Evolutionary conservation across 2,113 vertebrate genomes (phyloP).

Genomic region (Apaloderma vittatum): DNA sequence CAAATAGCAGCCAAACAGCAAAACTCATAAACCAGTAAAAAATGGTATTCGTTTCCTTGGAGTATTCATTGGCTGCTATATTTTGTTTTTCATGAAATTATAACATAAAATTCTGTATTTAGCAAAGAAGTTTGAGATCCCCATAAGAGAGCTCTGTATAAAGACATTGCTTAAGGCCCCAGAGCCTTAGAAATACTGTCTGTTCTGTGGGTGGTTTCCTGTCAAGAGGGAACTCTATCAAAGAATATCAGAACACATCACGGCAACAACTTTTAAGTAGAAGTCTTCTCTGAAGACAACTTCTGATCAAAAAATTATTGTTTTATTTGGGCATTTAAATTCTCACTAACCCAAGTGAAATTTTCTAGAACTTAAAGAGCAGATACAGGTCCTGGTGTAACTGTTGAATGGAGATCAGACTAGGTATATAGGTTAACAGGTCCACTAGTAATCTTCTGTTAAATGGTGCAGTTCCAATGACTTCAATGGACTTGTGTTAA

Average conservation of each 20-base stretch:
- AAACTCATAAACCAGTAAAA: not conserved
- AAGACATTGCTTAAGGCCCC: not conserved
- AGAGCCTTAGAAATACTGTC: not conserved
- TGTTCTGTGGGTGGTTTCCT: not conserved
- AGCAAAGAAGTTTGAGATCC: not conserved
- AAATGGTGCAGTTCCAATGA: not conserved
- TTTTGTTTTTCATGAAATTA: not conserved
- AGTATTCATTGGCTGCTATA: not conserved
- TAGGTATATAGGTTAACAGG: not conserved
- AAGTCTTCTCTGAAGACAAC: not conserved
- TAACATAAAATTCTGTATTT: not conserved
- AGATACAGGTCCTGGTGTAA: not conserved
- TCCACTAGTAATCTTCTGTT: not conserved
- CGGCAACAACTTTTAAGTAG: not conserved
- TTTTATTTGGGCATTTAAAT: not conserved
- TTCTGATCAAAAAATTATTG: not conserved
- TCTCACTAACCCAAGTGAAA: not conserved
- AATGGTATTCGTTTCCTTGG: not conserved
- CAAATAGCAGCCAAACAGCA: not conserved
- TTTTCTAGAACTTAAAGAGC: not conserved
- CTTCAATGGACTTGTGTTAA: not conserved
- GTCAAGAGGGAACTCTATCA: not conserved
- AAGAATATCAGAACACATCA: not conserved
- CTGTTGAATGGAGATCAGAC: not conserved
- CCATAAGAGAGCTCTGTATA: not conserved